phyloP scores from a whole-genome alignment of 2,113 vertebrate genomes.

The Theristicus caerulescens region DNA sequence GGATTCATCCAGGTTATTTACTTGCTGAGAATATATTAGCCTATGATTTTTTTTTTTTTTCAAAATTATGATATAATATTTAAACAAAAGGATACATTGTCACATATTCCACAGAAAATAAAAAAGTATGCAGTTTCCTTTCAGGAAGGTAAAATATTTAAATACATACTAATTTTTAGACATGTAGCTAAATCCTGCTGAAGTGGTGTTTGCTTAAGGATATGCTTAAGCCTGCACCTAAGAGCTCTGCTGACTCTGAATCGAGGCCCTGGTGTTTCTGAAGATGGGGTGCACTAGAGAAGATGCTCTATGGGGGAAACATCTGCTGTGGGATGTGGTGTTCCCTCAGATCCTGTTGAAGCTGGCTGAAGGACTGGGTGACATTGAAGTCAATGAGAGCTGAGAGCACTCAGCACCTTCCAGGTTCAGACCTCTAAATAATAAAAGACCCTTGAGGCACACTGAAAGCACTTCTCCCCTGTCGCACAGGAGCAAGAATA shows the following conservation, averaged over 20 bases:
- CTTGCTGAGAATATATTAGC: constrained; percentile 11
- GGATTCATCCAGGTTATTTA: constrained; percentile 39
- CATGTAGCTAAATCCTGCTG: background rate
- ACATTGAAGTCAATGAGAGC: background rate
- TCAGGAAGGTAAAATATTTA: background rate
- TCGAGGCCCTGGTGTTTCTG: background rate
- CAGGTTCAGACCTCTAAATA: constrained; percentile 35
- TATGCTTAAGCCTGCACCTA: background rate
- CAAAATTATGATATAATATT: background rate
- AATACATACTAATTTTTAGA: background rate
- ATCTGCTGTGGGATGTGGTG: background rate
- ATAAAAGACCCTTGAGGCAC: background rate
- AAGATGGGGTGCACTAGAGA: background rate
- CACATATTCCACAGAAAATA: background rate
- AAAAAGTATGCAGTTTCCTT: background rate
- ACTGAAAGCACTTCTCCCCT: background rate
- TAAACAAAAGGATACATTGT: background rate
- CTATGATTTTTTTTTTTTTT: background rate
- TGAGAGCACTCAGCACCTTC: constrained; percentile 40
- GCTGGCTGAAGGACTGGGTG: background rate
- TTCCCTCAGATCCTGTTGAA: background rate
- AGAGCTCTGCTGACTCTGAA: background rate
- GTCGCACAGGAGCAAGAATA: background rate
- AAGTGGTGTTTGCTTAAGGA: background rate
- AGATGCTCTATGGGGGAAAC: background rate